phyloP scores from a whole-genome alignment of 2,113 vertebrate genomes.

The Sinocyclocheilus anophthalmus region DNA sequence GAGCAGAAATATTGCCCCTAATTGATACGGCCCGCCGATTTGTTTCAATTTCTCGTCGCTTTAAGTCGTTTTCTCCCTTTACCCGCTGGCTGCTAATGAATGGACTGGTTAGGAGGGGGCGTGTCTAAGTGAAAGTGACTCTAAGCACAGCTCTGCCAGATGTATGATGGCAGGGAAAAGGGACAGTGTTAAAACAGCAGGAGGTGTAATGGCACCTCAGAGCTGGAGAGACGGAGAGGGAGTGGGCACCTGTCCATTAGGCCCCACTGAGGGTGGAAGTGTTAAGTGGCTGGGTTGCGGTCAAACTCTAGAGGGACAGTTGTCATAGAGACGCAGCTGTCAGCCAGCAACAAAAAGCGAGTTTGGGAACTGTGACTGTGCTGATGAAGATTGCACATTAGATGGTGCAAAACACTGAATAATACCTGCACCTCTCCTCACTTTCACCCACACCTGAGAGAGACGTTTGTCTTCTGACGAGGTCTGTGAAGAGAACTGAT shows the following conservation, averaged over 20 bases:
- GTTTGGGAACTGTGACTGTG: background rate
- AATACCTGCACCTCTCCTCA: conserved; percentile 18
- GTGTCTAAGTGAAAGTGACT: conserved; percentile 91
- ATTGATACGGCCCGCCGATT: conserved; percentile 92
- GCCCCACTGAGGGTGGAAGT: conserved; percentile 50
- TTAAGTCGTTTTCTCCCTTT: conserved; percentile 73
- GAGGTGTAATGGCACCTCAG: conserved; percentile 32
- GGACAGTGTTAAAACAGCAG: conserved; percentile 46
- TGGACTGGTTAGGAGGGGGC: conserved; percentile 89
- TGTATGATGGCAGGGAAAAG: conserved; percentile 71
- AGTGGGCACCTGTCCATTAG: conserved; percentile 89
- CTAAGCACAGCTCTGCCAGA: conserved; percentile 87
- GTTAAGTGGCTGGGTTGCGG: conserved; percentile 44
- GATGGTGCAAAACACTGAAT: conserved; percentile 18
- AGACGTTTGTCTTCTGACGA: conserved; percentile 16
- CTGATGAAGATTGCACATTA: conserved; percentile 23
- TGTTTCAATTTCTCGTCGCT: conserved; percentile 86
- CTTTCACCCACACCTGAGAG: conserved; percentile 35
- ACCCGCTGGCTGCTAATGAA: conserved; percentile 88
- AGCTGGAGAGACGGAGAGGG: conserved; percentile 64
- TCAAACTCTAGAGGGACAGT: conserved; percentile 41
- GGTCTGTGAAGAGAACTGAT: conserved; percentile 16
- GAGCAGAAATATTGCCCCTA: conserved; percentile 82
- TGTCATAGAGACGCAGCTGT: conserved; percentile 40
- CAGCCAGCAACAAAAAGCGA: background rate